Base-by-base conservation (phyloP, 2,113 vertebrate species). In the Ciconia boyciana region DNA sequence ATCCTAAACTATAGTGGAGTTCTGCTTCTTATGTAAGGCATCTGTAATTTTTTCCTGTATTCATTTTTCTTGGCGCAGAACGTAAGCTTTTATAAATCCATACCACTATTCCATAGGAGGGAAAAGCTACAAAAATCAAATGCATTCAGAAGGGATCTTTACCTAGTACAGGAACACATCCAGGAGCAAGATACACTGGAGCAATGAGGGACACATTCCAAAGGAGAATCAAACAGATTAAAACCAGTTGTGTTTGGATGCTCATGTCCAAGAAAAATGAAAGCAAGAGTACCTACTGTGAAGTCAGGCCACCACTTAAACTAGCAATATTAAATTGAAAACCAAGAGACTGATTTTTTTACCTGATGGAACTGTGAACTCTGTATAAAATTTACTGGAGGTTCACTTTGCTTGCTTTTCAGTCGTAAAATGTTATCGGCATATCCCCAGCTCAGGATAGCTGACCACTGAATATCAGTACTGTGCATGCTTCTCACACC, bases 401-500 rank as follows among this genome's bases (percentile, higher is more conserved):
- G 99, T 79, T 99, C 99, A 75, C 99, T 99, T 83, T 99, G 99
- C 83, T 99, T 99, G 97, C 99, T 99, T 96, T 99, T 99, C 94
- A 99, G 94, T 61, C 99, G 97, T 82, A 99, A 95, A 88, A 99
- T 99, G 97, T 99, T 99, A 95, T 99, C 99, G 0, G 98, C 98
- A 32, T 99, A 99, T 7, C 99, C 99, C 99, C 99, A 99, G 98
- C 99, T 99, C 95, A 99, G 97, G 96, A 99, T 99, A 24, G 99
- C 99, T 4, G 99, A 99, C 99, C 99, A 99, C 98, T 99, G 99
- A 96, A 99, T 99, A 96, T 99, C 99, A 3, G 99, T 99, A 39
- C 98, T 99, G 98, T 99, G 99, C 99, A 99, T 99, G 97, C 99
- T 99, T 94, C 99, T 98, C 79, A 99, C 99, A 48, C 99, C 99